These are phyloP conservation scores for Cistogaster globosa DNA, from an alignment of 2,888 invertebrate species.

Conservation along the genomic window DNA sequence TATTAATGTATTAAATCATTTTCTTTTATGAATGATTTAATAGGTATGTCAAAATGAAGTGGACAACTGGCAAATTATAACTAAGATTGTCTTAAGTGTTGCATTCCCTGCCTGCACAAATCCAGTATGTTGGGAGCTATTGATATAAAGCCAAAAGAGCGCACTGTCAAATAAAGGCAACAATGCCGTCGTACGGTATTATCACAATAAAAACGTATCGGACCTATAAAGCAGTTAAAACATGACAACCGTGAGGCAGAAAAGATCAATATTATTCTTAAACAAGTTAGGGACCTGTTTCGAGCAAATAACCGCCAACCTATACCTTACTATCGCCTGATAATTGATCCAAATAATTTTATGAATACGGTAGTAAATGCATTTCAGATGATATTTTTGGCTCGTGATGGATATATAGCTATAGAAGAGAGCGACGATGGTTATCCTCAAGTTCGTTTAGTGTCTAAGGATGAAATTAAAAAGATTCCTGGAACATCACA, in stretches of 20 bases:
- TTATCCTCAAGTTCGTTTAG: constrained; percentile 77
- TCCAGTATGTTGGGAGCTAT: constrained; percentile 79
- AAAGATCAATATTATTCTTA: too few relatives aligned
- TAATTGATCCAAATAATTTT: constrained; percentile 85
- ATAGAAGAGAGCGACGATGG: constrained; percentile 82
- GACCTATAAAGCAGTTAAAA: constrained; percentile 82
- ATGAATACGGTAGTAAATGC: too few relatives aligned
- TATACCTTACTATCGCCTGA: constrained; percentile 85
- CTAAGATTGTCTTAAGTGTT: constrained; percentile 72
- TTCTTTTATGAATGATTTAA: constrained; percentile 69
- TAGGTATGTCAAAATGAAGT: constrained; percentile 73
- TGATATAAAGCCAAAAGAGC: constrained; percentile 78
- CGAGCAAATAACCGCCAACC: constrained; percentile 82
- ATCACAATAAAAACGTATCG: constrained; percentile 83
- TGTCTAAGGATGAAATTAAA: too few relatives aligned
- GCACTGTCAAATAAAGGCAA: constrained; percentile 78
- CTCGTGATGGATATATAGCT: constrained; percentile 84
- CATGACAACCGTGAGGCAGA: constrained; percentile 84
- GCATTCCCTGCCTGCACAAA: constrained; percentile 74
- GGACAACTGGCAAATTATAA: constrained; percentile 77
- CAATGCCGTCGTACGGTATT: constrained; percentile 79
- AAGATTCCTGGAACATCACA: too few relatives aligned
- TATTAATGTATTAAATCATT: background rate
- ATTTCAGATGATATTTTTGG: constrained; percentile 85
- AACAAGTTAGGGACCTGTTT: constrained; percentile 82